These are phyloP conservation scores for Micoletzkya japonica DNA, from an alignment of 2,888 invertebrate genomes.

Conservation along the genomic window DNA sequence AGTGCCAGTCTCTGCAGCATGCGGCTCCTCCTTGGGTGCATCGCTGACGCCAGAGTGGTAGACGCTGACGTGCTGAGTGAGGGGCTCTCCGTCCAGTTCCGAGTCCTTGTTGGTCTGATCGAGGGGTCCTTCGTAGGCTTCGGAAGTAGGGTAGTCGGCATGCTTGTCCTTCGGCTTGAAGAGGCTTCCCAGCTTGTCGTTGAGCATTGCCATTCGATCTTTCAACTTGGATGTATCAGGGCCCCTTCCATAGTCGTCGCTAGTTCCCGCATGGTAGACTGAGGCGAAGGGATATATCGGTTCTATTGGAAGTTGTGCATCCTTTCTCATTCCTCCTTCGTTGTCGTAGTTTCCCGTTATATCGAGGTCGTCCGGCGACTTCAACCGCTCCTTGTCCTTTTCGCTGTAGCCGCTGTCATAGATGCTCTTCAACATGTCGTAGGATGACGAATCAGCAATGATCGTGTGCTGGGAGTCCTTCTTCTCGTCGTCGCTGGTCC, in stretches of 20 bases:
- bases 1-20: no score
- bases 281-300: not conserved
- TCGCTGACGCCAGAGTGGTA: constrained; percentile 5
- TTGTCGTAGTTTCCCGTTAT: no score
- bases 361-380: no score
- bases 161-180: constrained; percentile 3
- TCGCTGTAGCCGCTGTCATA: no score
- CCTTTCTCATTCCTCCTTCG: no score
- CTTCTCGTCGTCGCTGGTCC: constrained; percentile 19
- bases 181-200: constrained; percentile 14
- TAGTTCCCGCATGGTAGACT: constrained; percentile 11
- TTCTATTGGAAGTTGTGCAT: not conserved
- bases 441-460: no score
- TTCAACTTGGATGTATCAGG: no score
- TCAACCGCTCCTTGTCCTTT: no score
- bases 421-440: no score
- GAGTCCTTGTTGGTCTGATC: constrained; percentile 2
- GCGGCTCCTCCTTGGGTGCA: not conserved
- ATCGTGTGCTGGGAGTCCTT: no score
- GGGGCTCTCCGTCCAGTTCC: constrained; percentile 4
- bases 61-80: not conserved
- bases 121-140: constrained; percentile 18
- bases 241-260: constrained; percentile 1
- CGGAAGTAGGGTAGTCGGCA: constrained; percentile 12
- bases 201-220: constrained; percentile 7